These are phyloP conservation scores for Tragelaphus strepsiceros DNA, from an alignment of 2,113 vertebrate genomes.

Conservation along the genomic window DNA sequence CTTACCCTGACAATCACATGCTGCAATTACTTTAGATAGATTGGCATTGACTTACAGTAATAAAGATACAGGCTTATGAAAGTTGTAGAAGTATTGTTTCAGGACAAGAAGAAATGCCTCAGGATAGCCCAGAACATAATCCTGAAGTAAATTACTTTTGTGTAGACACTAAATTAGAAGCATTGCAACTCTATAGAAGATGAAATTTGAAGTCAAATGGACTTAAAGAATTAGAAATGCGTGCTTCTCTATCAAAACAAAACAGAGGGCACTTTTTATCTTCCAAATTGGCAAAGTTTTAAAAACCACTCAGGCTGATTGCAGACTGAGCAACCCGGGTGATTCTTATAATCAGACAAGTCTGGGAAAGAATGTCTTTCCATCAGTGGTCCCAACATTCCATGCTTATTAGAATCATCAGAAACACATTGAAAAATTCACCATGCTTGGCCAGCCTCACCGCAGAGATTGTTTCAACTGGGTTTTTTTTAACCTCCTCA, in stretches of 20 bases:
- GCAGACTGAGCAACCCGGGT: neutral
- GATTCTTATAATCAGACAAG: neutral
- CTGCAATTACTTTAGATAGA: slow-evolving; percentile 15
- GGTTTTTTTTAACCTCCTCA: neutral
- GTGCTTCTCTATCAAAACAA: neutral
- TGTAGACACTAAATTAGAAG: neutral
- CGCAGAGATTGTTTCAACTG: neutral
- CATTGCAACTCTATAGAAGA: neutral
- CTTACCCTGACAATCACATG: neutral
- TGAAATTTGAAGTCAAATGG: slow-evolving; percentile 16
- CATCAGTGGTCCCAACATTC: neutral
- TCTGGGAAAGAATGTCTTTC: neutral
- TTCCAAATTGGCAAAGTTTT: neutral
- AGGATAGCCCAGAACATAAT: neutral
- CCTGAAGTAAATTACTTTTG: slow-evolving; percentile 1
- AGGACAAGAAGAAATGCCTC: neutral
- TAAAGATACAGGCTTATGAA: neutral
- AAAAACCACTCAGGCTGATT: neutral
- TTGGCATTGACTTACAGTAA: slow-evolving; percentile 16
- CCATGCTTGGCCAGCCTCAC: neutral
- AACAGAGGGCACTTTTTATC: neutral
- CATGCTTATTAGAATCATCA: neutral
- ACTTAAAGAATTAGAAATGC: neutral
- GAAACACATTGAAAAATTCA: neutral
- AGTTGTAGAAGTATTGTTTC: slow-evolving; percentile 18